Evolutionary conservation across 1,140 invertebrate species (phyloP), one percentile per base, ranked within the genome.

Genomic region (Panagrolaimus sp.): DNA sequence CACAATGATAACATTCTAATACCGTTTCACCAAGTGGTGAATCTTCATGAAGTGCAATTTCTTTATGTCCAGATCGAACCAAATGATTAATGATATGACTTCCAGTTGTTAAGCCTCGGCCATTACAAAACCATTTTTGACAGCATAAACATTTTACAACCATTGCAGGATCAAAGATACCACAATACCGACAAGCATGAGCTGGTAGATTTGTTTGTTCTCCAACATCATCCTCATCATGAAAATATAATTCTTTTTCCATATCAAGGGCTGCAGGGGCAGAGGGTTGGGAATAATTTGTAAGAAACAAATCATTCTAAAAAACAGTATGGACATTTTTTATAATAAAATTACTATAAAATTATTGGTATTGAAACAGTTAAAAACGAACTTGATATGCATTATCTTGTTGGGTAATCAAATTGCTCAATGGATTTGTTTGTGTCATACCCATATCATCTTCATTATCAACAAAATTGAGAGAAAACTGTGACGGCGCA

Each of bases 51-150:
- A 99, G 87, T 1, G 93, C 96, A 0, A 98, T 94, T 88, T 99
- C 96, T 86, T 98, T 98, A 81, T 98, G 94, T 83, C 97, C 96
- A 21, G 95, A 93, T 76, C 96, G 86, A 17, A 99, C 96, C 77
- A 99, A 86, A 86, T 99, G 96, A 84, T 97, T 97, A 71, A 99
- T 92, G 72, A 99, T 97, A 80, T 99, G 96, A 63, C 94, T 96
- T 3, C 95, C 96, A 15, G 93, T 94, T 4, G 95, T 98, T 83
- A 94, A 96, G 4, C 96, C 96, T 74, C 94, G 88, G 7, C 94
- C 94, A 88, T 99, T 99, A 84, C 96, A 99, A 83, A 99, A 98
- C 96, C 96, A 99, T 84, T 97, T 97, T 77, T 95, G 94, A 83
- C 96, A 98, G 47, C 92, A 88, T 84, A 96, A 97, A 84, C 96